Evolutionary conservation across 2,113 vertebrate species (phyloP), one percentile per base, ranked within the genome.

Genomic region (Actinemys pallida): DNA sequence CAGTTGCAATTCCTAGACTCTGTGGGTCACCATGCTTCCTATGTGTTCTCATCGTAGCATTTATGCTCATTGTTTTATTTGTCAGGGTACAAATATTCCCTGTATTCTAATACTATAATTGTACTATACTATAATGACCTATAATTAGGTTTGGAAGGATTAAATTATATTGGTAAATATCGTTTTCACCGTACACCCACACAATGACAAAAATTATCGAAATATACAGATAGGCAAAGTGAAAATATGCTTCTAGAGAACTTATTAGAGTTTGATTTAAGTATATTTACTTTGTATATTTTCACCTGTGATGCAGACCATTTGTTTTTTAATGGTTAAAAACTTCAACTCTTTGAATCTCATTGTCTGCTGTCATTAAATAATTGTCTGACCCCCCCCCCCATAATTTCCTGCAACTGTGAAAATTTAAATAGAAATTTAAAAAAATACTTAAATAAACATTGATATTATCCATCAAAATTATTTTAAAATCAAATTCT

Each of bases 101-200:
- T 2, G 5, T 2, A 0, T 29, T 83, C 80, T 4, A 1, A 1
- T 94, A 91, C 39, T 80, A 16, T 91, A 1, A 0, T 1, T 0
- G 8, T 54, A 54, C 53, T 54, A 1, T 94, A 90, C 39, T 80
- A 13, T 91, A 1, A 0, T 1, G 16, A 22, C 17, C 1, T 6
- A 29, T 42, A 4, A 8, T n/a, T 14, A 52, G 8, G 42, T 57
- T 59, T 54, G 24, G 49, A 25, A 45, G 65, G 35, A 69, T 69
- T 69, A n/a, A 35, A n/a, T 16, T 39, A 10, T 69, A 69, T 69
- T 20, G 8, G 8, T 62, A 19, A 69, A n/a, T 69, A n/a, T n/a
- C 2, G 8, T n/a, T 69, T 69, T n/a, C 17, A 39, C 16, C 2
- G 2, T 8, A 35, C 8, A 20, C 17, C n/a, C 16, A n/a, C 35